Evolutionary conservation across 2,888 invertebrate species (phyloP).

Genomic region (Byasa hedistus): DNA sequence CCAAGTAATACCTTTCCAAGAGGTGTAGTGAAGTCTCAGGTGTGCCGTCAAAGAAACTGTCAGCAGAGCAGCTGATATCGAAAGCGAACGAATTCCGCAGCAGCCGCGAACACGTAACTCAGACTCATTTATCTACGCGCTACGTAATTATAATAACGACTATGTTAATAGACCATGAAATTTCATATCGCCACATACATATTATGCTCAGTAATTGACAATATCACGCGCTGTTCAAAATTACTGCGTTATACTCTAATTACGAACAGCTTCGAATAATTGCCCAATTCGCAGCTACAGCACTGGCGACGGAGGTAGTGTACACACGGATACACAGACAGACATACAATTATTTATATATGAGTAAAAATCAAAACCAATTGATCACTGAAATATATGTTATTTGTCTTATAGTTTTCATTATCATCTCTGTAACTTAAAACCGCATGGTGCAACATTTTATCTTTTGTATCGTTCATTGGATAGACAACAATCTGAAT

Average conservation of each 20-base stretch:
- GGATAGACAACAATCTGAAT: no score
- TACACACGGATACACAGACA: neutral
- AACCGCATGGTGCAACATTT: no score
- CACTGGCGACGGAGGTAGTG: neutral
- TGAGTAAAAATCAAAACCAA: neutral
- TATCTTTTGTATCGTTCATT: no score
- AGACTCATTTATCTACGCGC: constrained; percentile 4
- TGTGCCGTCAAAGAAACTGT: no score
- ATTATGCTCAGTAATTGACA: neutral
- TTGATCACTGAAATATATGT: neutral
- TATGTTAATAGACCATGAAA: constrained; percentile 8
- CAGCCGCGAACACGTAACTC: neutral
- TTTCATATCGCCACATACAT: neutral
- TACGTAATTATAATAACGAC: constrained; percentile 10
- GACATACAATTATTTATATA: neutral
- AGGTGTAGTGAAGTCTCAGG: no score
- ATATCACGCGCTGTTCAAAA: neutral
- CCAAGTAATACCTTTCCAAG: no score
- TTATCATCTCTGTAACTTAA: no score
- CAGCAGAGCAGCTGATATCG: no score
- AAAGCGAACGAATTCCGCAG: neutral
- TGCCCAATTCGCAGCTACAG: neutral
- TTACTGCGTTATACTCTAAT: neutral
- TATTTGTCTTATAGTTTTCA: no score
- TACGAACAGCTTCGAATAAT: neutral